Evolutionary conservation across 2,888 invertebrate species (phyloP).

Genomic region (Embidobia sp.): DNA sequence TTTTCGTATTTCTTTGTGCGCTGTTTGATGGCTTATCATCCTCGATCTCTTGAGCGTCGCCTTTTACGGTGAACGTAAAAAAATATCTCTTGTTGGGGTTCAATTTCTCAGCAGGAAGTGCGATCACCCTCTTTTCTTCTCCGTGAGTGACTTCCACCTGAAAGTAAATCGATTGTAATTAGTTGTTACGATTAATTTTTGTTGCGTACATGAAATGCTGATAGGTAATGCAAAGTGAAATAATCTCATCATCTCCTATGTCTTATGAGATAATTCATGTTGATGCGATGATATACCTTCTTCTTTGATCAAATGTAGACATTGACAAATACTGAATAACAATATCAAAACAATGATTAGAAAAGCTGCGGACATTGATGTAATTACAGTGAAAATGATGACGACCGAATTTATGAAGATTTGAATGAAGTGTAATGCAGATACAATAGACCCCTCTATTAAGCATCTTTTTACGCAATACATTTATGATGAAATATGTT

Average conservation of each 20-base stretch:
- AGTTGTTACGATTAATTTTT: background rate
- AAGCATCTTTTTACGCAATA: background rate
- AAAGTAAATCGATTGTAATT: conserved; percentile 66
- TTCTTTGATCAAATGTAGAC: no score
- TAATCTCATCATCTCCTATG: no score
- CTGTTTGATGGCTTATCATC: conserved; percentile 60
- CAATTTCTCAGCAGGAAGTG: conserved; percentile 92
- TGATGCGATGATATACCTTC: background rate
- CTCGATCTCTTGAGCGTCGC: conserved; percentile 81
- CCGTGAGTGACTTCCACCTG: conserved; percentile 91
- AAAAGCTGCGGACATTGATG: no score
- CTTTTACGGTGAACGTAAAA: conserved; percentile 95
- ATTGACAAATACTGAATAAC: no score
- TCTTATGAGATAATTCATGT: background rate
- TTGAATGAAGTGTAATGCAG: no score
- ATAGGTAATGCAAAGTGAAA: no score
- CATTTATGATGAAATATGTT: background rate
- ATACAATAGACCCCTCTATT: no score
- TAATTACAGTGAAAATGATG: no score
- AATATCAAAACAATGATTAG: no score
- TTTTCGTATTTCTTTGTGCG: conserved; percentile 75
- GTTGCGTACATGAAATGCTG: no score
- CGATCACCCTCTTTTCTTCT: conserved; percentile 91
- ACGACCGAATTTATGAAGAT: no score
- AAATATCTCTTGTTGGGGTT: conserved; percentile 95